Conservation (phyloP, 2,113 vertebrate genomes). For the Speoplatyrhinus poulsoni region DNA sequence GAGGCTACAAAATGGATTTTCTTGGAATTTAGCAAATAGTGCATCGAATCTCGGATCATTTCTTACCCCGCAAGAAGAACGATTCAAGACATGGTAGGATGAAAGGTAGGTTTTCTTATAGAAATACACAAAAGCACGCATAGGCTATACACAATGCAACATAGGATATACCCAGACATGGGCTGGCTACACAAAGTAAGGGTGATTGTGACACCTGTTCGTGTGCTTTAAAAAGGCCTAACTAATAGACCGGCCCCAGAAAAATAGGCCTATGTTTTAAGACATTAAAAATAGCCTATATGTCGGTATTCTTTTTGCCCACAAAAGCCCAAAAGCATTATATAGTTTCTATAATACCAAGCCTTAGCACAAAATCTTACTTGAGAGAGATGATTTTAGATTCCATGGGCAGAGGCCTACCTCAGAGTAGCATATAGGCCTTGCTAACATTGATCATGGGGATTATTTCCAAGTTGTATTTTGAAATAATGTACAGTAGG, state of each 20-base stretch:
- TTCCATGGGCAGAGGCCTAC: neutral
- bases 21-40: slow-evolving; percentile 48
- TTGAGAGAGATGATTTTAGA: neutral
- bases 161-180: neutral
- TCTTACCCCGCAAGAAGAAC: slow-evolving; percentile 26
- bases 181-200: slow-evolving; percentile 26
- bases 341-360: too few relatives aligned
- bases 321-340: too few relatives aligned
- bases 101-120: slow-evolving; percentile 66
- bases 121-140: neutral
- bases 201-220: slow-evolving; percentile 74
- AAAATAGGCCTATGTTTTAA: slow-evolving; percentile 17
- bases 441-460: slow-evolving; percentile 2
- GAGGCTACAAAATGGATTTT: slow-evolving; percentile 56
- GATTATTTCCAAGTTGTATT: slow-evolving; percentile 25
- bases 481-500: slow-evolving; percentile 4
- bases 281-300: too few relatives aligned
- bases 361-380: neutral
- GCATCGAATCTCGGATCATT: slow-evolving; percentile 49
- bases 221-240: slow-evolving; percentile 33
- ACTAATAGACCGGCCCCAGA: too few relatives aligned
- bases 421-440: neutral
- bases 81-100: slow-evolving; percentile 51
- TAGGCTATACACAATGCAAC: too few relatives aligned
- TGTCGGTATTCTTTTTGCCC: too few relatives aligned